Percentiles rank a stretch among this genome's conserved stretches.
Evolutionary conservation across 2,797 vertebrate genomes (phyloP).

Genomic region (Argyrosomus regius): DNA sequence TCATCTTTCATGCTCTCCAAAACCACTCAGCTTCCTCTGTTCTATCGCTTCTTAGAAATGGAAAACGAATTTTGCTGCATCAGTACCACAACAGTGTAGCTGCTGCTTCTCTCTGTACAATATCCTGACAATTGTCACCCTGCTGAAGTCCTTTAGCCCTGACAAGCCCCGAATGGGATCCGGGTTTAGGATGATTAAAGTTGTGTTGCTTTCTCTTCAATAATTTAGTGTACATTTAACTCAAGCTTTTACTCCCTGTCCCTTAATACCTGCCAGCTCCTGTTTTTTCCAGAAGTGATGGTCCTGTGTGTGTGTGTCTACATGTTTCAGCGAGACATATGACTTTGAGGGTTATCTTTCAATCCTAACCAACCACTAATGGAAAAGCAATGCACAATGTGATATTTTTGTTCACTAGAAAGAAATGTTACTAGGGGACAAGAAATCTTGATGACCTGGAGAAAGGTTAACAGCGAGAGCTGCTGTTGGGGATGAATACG

Average conservation of each 20-base stretch:
- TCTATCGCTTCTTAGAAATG: constrained; percentile 50
- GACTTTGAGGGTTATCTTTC: constrained; percentile 29
- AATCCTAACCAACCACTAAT: no score
- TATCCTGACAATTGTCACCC: constrained; percentile 62
- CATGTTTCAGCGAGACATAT: constrained; percentile 27
- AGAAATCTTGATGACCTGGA: constrained; percentile 55
- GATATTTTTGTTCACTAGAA: constrained; percentile 43
- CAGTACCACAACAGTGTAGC: constrained; percentile 56
- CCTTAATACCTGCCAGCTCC: constrained; percentile 40
- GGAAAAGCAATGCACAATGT: not conserved
- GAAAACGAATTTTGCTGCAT: constrained; percentile 69
- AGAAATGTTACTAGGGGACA: constrained; percentile 46
- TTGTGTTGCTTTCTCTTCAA: constrained; percentile 67
- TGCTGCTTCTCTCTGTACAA: constrained; percentile 51
- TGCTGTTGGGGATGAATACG: constrained; percentile 25
- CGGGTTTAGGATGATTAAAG: constrained; percentile 64
- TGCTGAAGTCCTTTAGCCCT: constrained; percentile 68
- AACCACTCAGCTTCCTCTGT: constrained; percentile 53
- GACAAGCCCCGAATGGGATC: constrained; percentile 67
- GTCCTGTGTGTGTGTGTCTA: constrained; percentile 23
- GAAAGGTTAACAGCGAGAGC: constrained; percentile 38
- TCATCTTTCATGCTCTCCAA: constrained; percentile 59
- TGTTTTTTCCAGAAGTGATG: constrained; percentile 30
- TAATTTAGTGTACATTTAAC: constrained; percentile 76
- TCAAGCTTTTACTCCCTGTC: constrained; percentile 52